phyloP scores from a whole-genome alignment of 1,140 invertebrate genomes.

The Akabosia matsudoensis region DNA sequence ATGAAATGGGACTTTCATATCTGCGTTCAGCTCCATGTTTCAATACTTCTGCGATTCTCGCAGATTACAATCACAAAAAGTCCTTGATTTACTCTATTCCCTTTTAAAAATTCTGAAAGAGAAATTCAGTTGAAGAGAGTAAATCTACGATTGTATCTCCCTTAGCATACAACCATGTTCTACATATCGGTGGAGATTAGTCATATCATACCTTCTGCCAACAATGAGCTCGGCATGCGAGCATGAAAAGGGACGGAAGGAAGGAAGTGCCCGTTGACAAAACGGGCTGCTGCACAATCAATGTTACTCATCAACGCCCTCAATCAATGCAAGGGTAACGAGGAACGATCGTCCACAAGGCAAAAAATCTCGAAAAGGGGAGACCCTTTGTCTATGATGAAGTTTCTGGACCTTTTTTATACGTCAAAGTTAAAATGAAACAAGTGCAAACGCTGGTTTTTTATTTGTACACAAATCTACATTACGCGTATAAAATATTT shows the following conservation, averaged over 20 bases:
- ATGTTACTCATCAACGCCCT: constrained; percentile 14
- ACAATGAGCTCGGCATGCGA: too few relatives aligned
- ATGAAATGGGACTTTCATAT: background rate
- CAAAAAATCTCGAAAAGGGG: too few relatives aligned
- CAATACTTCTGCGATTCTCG: too few relatives aligned
- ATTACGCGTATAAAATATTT: too few relatives aligned
- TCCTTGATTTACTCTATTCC: constrained; percentile 7
- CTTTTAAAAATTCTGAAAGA: background rate
- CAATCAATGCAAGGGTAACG: background rate
- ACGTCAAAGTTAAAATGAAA: too few relatives aligned
- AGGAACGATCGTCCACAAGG: background rate
- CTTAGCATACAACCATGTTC: background rate
- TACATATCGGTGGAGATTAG: background rate
- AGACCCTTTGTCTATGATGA: too few relatives aligned
- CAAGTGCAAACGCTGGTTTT: too few relatives aligned
- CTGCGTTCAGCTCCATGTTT: too few relatives aligned
- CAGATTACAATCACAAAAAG: constrained; percentile 17
- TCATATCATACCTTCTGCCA: background rate
- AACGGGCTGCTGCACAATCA: background rate
- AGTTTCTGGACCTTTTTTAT: too few relatives aligned
- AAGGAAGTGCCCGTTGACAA: constrained; percentile 7
- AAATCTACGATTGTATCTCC: too few relatives aligned
- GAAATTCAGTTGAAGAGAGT: too few relatives aligned
- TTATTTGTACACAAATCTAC: too few relatives aligned
- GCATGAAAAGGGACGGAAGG: constrained; percentile 14